Evolutionary conservation across 2,888 invertebrate genomes (phyloP), one percentile per base, ranked within the genome.

Genomic region (Eristalis tenax): DNA sequence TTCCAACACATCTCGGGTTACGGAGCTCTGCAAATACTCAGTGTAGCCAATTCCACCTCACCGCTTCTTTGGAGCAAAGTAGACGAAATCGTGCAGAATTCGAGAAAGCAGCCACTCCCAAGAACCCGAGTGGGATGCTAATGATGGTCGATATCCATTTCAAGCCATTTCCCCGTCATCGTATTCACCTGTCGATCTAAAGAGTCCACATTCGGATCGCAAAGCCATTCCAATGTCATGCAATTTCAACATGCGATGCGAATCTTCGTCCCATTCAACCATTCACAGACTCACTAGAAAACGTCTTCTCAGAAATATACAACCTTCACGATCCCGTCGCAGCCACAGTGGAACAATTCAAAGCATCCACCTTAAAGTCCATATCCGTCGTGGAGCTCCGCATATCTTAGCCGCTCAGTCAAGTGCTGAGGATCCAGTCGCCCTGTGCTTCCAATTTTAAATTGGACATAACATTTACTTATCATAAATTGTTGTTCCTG

Each of bases 401-500:
- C 69, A 78, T 64, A 78, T 63, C 73, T 59, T 64, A 78, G 23
- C 74, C 43, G 57, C 35, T 43, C 56, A 74, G 13, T 13, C 74
- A 65, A 70, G 75, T 73, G 74, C 56, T 68, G 76, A 83, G 83
- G 50, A 83, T 73, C 69, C 80, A 64, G 69, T 81, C 84, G 76
- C 71, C 65, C 50, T 79, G 84, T 80, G 88, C 88, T 84, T 84
- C 88, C 84, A 88, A 80, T 88, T 88, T 88, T 68, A 84, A 88
- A 83, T 84, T 88, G 88, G 84, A 88, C 84, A 88, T 84, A 88
- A 88, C 88, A 88, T 88, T 88, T 88, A 88, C 81, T 88, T 88
- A 88, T 88, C 88, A 88, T 88, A 83, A 88, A 88, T 88, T 88
- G 77, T 84, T 84, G 84, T 88, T 84, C 63, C 74, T 81, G 84